These are phyloP conservation scores for Callaeas wilsoni DNA, from an alignment of 2,113 vertebrate species.

Conservation along the genomic window DNA sequence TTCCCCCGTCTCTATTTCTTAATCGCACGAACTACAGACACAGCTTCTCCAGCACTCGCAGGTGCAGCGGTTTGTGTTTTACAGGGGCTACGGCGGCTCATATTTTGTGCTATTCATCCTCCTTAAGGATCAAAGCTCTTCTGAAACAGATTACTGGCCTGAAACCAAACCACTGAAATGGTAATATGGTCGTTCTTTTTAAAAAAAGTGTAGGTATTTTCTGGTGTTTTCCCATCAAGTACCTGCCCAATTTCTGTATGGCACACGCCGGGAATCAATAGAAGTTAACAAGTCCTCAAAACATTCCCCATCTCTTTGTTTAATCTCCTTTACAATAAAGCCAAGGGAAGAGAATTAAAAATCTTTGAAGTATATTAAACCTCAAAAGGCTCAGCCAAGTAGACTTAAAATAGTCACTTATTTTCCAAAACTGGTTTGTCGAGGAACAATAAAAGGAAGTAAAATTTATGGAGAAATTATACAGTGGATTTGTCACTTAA, in stretches of 20 bases:
- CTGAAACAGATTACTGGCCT: slow-evolving; percentile 68
- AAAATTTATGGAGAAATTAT: slow-evolving; percentile 99
- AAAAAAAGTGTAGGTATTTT: slow-evolving; percentile 81
- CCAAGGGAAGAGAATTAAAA: slow-evolving; percentile 86
- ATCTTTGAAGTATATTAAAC: slow-evolving; percentile 96
- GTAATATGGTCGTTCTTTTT: slow-evolving; percentile 74
- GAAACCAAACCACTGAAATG: slow-evolving; percentile 77
- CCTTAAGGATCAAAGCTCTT: slow-evolving; percentile 41
- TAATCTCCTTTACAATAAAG: slow-evolving; percentile 87
- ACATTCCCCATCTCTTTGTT: slow-evolving; percentile 96
- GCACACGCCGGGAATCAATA: slow-evolving; percentile 99
- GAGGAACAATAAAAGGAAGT: slow-evolving; percentile 88
- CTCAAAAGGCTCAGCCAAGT: slow-evolving; percentile 96
- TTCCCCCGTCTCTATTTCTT: background rate
- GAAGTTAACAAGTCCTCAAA: slow-evolving; percentile 99
- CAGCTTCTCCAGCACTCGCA: background rate
- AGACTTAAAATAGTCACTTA: slow-evolving; percentile 98
- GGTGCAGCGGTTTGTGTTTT: background rate
- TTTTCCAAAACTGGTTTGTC: slow-evolving; percentile 94
- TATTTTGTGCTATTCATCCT: slow-evolving; percentile 37
- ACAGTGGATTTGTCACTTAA: slow-evolving; percentile 99
- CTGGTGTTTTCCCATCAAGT: slow-evolving; percentile 97
- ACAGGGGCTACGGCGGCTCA: background rate
- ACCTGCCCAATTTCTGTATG: slow-evolving; percentile 98
- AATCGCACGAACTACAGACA: background rate